These are phyloP conservation scores for Xiphias gladius DNA, from an alignment of 2,113 vertebrate genomes.

Conservation along the genomic window DNA sequence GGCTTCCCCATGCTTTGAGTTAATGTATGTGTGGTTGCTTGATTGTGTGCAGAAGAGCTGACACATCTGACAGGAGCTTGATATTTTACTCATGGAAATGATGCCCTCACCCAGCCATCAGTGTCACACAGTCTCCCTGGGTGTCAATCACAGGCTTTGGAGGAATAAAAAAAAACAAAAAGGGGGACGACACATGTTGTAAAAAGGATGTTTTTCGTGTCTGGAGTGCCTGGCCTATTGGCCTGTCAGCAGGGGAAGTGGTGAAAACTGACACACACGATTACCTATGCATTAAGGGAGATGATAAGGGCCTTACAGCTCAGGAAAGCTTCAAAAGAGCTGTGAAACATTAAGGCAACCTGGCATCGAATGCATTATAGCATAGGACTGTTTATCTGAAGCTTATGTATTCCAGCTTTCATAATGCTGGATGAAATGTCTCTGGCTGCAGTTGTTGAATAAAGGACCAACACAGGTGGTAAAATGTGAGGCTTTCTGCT, in stretches of 20 bases:
- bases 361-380: conserved; percentile 41
- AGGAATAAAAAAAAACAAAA: conserved; percentile 52
- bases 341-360: conserved; percentile 49
- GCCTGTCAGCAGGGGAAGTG: conserved; percentile 70
- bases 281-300: conserved; percentile 82
- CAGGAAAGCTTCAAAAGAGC: conserved; percentile 53
- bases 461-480: conserved; percentile 12
- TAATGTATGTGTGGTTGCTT: conserved; percentile 40
- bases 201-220: conserved; percentile 79
- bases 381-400: conserved; percentile 67
- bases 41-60: conserved; percentile 49
- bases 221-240: conserved; percentile 69
- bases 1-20: conserved; percentile 50
- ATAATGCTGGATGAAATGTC: conserved; percentile 43
- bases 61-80: conserved; percentile 76
- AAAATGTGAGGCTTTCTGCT: conserved; percentile 23
- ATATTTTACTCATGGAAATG: conserved; percentile 82
- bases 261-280: conserved; percentile 76
- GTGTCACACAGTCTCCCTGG: conserved; percentile 73
- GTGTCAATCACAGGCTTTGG: conserved; percentile 72
- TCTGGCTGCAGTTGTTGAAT: conserved; percentile 19
- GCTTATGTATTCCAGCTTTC: conserved; percentile 66
- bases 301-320: conserved; percentile 75
- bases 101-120: conserved; percentile 78
- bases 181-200: conserved; percentile 31